Percentiles rank a stretch among this genome's conserved stretches.
Conservation (phyloP, 2,113 vertebrate genomes). For the Psittacara wagleri region DNA sequence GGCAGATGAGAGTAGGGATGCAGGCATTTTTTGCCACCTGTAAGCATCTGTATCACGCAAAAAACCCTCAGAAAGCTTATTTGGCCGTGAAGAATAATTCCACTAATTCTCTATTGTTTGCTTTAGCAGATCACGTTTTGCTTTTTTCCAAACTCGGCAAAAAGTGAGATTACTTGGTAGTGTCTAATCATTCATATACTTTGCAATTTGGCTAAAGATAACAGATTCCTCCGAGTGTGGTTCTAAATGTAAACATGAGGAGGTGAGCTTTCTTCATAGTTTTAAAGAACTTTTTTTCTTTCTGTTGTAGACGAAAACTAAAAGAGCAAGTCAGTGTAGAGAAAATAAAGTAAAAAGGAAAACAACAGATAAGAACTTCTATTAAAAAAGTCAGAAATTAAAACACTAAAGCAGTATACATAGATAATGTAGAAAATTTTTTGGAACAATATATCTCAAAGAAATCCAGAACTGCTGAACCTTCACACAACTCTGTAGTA, state of each 20-base stretch:
- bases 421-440: background rate
- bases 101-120: background rate
- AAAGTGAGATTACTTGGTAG: background rate
- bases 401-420: background rate
- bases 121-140: background rate
- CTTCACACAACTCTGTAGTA: background rate
- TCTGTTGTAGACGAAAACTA: background rate
- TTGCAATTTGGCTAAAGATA: background rate
- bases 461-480: background rate
- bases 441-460: background rate
- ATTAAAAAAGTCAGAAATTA: background rate
- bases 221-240: background rate
- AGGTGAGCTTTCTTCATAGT: background rate
- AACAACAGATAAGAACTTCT: background rate
- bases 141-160: background rate
- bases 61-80: background rate
- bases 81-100: background rate
- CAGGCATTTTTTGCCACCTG: background rate
- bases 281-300: background rate
- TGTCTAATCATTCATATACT: background rate
- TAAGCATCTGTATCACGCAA: background rate
- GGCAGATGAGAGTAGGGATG: background rate
- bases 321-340: background rate
- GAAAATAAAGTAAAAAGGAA: background rate
- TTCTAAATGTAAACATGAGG: background rate